phyloP scores from a whole-genome alignment of 2,888 invertebrate genomes.

The Drosophila tanythrix region DNA sequence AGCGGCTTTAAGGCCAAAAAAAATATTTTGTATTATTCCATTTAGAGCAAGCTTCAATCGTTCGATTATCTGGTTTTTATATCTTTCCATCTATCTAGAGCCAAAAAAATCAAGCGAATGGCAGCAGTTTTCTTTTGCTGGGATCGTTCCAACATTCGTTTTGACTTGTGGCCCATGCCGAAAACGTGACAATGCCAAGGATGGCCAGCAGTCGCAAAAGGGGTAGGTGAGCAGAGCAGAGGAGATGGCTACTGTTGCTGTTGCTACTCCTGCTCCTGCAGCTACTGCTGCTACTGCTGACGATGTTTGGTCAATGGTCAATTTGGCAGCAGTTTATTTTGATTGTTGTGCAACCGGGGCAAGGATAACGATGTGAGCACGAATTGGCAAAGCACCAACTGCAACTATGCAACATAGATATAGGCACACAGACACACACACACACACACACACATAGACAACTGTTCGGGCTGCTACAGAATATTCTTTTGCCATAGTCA shows the following conservation, averaged over 20 bases:
- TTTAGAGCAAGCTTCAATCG: constrained; percentile 10
- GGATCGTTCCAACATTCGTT: constrained; percentile 31
- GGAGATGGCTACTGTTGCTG: neutral
- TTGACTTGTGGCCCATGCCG: constrained; percentile 54
- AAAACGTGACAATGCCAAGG: constrained; percentile 66
- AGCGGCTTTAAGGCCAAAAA: constrained; percentile 16
- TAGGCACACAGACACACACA: neutral
- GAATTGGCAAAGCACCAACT: constrained; percentile 63
- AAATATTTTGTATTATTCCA: constrained; percentile 11
- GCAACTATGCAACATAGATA: constrained; percentile 36
- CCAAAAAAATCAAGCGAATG: constrained; percentile 34
- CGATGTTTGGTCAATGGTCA: constrained; percentile 78
- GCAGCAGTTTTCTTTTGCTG: constrained; percentile 36
- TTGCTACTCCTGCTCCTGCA: constrained; percentile 29
- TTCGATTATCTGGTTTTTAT: constrained; percentile 24
- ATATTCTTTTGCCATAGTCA: constrained; percentile 66
- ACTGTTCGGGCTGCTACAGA: constrained; percentile 14
- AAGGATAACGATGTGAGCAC: constrained; percentile 76
- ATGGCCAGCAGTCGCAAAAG: constrained; percentile 6
- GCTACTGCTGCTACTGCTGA: constrained; percentile 43
- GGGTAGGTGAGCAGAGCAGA: neutral
- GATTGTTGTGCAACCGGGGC: constrained; percentile 79
- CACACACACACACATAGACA: neutral
- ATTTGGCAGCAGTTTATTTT: constrained; percentile 81
- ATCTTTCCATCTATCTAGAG: constrained; percentile 1